Evolutionary conservation across 2,113 vertebrate species (phyloP).

Genomic region (Hassar affinis): DNA sequence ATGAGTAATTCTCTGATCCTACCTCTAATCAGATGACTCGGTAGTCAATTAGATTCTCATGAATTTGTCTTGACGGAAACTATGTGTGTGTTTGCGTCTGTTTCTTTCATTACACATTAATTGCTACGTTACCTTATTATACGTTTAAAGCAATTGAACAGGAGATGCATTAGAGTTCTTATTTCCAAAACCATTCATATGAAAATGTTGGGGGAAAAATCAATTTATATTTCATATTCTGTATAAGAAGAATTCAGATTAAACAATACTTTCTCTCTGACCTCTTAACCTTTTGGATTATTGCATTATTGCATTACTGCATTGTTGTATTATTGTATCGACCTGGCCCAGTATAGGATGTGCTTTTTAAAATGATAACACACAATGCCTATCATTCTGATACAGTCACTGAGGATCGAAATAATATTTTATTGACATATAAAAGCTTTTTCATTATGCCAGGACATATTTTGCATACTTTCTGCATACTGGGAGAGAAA

Average conservation of each 20-base stretch:
- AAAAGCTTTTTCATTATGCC: not conserved
- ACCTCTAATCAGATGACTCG: conserved; percentile 7
- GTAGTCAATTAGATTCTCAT: conserved; percentile 12
- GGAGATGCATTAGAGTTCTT: conserved; percentile 8
- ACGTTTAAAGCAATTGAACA: conserved; percentile 1
- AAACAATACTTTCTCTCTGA: not conserved
- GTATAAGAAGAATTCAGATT: not conserved
- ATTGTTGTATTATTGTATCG: conserved; percentile 6
- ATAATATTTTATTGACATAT: not conserved
- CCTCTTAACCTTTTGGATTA: not conserved
- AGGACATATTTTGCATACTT: not conserved
- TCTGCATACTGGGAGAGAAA: not conserved
- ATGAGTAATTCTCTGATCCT: conserved; percentile 37
- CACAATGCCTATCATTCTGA: not conserved
- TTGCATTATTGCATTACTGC: conserved; percentile 1
- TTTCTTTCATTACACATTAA: not conserved
- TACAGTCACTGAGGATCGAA: not conserved
- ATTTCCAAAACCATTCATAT: conserved; percentile 3
- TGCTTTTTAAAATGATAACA: not conserved
- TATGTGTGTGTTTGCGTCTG: not conserved
- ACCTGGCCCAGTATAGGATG: not conserved
- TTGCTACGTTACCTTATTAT: not conserved
- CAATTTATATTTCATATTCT: not conserved
- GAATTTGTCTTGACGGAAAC: conserved; percentile 3
- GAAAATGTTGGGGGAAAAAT: conserved; percentile 2